phyloP scores from a whole-genome alignment of 2,113 vertebrate genomes.

The Haliaeetus leucogaster region DNA sequence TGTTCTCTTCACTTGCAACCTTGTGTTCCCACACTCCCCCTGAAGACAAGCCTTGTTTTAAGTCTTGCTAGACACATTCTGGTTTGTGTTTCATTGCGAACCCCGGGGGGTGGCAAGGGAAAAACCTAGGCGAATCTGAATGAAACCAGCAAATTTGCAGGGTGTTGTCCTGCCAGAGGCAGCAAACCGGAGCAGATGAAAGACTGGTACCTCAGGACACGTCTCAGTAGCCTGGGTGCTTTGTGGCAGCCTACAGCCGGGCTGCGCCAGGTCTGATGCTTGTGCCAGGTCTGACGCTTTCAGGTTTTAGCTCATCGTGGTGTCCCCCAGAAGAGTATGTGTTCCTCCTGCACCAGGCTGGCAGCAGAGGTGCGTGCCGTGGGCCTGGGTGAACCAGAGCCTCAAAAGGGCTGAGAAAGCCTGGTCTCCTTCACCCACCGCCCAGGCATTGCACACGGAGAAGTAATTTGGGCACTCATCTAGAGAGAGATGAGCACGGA shows the following conservation, averaged over 20 bases:
- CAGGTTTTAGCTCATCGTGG: background rate
- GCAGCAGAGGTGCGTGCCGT: background rate
- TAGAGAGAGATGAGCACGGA: background rate
- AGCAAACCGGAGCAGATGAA: background rate
- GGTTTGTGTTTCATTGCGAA: background rate
- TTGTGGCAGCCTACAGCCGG: background rate
- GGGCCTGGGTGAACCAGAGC: background rate
- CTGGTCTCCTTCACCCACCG: background rate
- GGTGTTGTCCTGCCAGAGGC: background rate
- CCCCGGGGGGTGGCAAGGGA: too few species aligned
- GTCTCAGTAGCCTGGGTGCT: background rate
- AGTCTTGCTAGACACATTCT: background rate
- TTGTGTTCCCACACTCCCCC: background rate
- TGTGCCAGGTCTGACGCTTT: background rate
- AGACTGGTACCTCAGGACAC: background rate
- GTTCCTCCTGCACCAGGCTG: rapidly evolving
- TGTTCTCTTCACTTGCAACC: background rate
- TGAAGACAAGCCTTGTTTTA: background rate
- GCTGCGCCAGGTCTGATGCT: background rate
- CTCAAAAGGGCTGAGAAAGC: background rate
- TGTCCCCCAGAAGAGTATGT: background rate
- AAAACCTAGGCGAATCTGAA: background rate
- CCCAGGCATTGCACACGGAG: background rate
- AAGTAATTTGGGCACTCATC: background rate
- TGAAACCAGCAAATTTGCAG: background rate